These are phyloP conservation scores for Zaprionus vittiger DNA, from an alignment of 1,140 invertebrate species.

Conservation along the genomic window DNA sequence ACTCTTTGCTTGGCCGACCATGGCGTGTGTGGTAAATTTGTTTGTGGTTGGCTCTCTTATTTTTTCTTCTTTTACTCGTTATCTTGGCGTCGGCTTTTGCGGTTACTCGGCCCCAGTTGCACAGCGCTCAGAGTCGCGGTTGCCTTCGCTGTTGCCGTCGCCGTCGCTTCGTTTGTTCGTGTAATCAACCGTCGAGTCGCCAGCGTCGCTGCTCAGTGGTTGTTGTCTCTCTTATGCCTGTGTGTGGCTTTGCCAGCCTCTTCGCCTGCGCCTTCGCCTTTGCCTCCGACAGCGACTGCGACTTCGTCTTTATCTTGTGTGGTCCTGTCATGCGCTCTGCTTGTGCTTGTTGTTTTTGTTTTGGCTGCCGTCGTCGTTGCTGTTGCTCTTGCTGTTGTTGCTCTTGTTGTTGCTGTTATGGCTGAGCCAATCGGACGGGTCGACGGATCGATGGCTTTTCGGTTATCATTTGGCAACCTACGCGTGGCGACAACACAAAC, in stretches of 20 bases:
- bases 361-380: slow-evolving; percentile 8
- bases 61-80: slow-evolving; percentile 66
- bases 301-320: slow-evolving; percentile 62
- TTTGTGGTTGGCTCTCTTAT: slow-evolving; percentile 41
- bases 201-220: slow-evolving; percentile 39
- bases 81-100: slow-evolving; percentile 80
- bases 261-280: neutral
- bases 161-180: slow-evolving; percentile 75
- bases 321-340: slow-evolving; percentile 72
- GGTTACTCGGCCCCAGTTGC: slow-evolving; percentile 45
- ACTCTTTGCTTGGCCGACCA: neutral
- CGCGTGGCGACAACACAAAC: slow-evolving; percentile 67
- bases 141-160: slow-evolving; percentile 10
- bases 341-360: slow-evolving; percentile 50
- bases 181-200: slow-evolving; percentile 76
- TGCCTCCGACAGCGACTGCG: neutral
- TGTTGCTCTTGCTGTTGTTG: slow-evolving; percentile 40
- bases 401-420: slow-evolving; percentile 48
- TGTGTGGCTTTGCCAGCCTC: slow-evolving; percentile 72
- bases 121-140: slow-evolving; percentile 10
- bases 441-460: slow-evolving; percentile 68
- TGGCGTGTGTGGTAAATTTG: slow-evolving; percentile 75
- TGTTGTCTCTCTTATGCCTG: slow-evolving; percentile 41
- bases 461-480: slow-evolving; percentile 75
- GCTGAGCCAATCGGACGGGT: slow-evolving; percentile 48